Evolutionary conservation across 2,888 invertebrate species (phyloP), one percentile per base, ranked within the genome.

Genomic region (Sphaerophoria taeniata): DNA sequence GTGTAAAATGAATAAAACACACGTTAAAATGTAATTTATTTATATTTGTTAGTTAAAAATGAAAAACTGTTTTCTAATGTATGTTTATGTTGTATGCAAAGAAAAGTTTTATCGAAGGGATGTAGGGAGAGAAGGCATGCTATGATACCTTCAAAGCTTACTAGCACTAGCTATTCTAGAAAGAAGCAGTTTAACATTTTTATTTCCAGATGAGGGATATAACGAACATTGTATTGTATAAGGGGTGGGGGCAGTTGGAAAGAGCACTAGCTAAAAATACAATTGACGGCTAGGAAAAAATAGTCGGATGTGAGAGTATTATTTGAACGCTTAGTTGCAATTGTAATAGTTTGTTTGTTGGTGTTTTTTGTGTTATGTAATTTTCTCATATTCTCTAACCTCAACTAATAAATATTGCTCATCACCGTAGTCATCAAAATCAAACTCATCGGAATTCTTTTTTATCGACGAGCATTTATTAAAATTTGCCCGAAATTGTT

Each of bases 361-460:
- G 33, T 11, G 34, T 12, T 6, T n/a, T 33, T 36, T 58, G 12
- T 2, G 33, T 55, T 33, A 49, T 45, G 31, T 61, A n/a, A 58
- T 61, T 65, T 79, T 88, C 9, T 6, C 3, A 39, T 39, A 7
- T 43, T 43, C 43, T 43, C 92, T 91, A 91, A 92, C 92, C 92
- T 92, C 90, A 87, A 92, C 88, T 89, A 92, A 90, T 89, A 92
- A 91, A 89, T 90, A 90, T 88, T 92, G 91, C 88, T 92, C 91
- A 88, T 92, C 91, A 88, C 91, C 91, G 88, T 91, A 91, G 88
- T 92, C 89, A 87, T 89, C 89, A 87, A 88, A 88, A 87, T 90
- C 90, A 87, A 91, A 91, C 89, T 92, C 90, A 90, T 87, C 78
- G 84, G 85, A 88, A 75, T 87, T 88, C 82, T 87, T 87, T 73